These are phyloP conservation scores for Scaeva pyrastri DNA, from an alignment of 2,888 invertebrate species.

Conservation along the genomic window DNA sequence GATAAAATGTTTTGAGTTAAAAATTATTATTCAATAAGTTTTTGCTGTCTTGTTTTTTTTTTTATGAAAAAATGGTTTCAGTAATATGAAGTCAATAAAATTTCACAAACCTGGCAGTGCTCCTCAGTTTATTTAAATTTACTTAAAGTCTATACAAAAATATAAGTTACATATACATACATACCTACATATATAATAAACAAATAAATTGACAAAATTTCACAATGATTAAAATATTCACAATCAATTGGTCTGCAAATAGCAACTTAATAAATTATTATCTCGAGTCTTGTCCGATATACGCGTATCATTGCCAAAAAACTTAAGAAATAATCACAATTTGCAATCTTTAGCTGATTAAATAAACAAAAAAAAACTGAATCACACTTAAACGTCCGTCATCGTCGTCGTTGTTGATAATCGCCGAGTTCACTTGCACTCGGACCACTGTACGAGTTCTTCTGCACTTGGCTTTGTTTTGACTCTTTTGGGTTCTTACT, in stretches of 20 bases:
- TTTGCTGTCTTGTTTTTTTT: too few relatives aligned
- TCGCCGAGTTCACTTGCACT: neutral
- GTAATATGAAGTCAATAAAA: too few relatives aligned
- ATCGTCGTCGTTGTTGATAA: neutral
- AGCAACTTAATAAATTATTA: neutral
- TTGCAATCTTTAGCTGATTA: constrained; percentile 12
- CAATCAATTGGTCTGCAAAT: neutral
- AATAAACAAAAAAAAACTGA: neutral
- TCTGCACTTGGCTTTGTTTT: neutral
- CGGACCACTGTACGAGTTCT: neutral
- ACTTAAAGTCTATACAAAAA: too few relatives aligned
- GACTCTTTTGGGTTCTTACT: too few relatives aligned
- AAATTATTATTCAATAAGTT: too few relatives aligned
- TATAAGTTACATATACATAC: neutral
- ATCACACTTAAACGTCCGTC: too few relatives aligned
- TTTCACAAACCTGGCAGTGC: too few relatives aligned
- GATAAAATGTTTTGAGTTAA: too few relatives aligned
- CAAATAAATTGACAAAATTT: neutral
- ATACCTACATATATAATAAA: neutral
- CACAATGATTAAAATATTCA: neutral
- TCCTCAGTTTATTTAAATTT: too few relatives aligned
- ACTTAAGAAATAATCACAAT: neutral
- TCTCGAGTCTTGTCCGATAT: neutral
- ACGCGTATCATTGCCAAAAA: neutral
- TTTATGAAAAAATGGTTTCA: too few relatives aligned